phyloP scores from a whole-genome alignment of 2,888 invertebrate genomes.

The Pogonocherus hispidulus region DNA sequence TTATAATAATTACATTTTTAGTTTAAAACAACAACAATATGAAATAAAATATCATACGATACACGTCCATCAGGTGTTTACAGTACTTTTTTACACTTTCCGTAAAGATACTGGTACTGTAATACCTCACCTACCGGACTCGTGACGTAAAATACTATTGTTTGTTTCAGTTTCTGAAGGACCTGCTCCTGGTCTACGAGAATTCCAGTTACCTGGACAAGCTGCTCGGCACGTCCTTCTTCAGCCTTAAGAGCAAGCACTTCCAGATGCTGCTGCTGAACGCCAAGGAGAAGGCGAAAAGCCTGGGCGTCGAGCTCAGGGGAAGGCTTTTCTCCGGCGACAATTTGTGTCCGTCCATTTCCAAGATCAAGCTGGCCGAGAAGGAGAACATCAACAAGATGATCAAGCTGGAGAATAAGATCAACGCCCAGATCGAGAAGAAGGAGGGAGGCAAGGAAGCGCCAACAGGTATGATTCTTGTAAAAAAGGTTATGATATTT shows the following conservation, averaged over 20 bases:
- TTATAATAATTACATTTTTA: too few relatives aligned
- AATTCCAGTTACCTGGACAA: slow-evolving; percentile 90
- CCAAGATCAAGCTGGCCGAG: slow-evolving; percentile 63
- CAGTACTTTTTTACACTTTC: too few relatives aligned
- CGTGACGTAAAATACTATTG: neutral
- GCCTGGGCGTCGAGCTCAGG: slow-evolving; percentile 80
- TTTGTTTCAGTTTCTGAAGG: slow-evolving; percentile 78
- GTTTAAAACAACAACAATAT: too few relatives aligned
- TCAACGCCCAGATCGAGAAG: slow-evolving; percentile 64
- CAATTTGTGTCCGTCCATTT: slow-evolving; percentile 53
- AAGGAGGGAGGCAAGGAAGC: slow-evolving; percentile 56
- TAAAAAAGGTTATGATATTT: neutral
- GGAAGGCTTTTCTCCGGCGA: slow-evolving; percentile 63
- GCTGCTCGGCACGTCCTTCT: slow-evolving; percentile 87
- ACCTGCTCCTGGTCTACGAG: slow-evolving; percentile 85
- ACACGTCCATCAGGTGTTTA: too few relatives aligned
- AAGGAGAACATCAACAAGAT: slow-evolving; percentile 66
- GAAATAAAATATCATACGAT: too few relatives aligned
- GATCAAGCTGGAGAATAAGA: slow-evolving; percentile 64
- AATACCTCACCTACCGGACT: too few relatives aligned
- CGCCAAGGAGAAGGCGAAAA: slow-evolving; percentile 81
- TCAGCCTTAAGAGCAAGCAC: slow-evolving; percentile 73
- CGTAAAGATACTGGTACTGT: too few relatives aligned
- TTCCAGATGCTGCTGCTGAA: slow-evolving; percentile 83
- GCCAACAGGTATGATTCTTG: slow-evolving; percentile 48